phyloP scores from a whole-genome alignment of 2,113 vertebrate genomes.

The Pteronura brasiliensis region DNA sequence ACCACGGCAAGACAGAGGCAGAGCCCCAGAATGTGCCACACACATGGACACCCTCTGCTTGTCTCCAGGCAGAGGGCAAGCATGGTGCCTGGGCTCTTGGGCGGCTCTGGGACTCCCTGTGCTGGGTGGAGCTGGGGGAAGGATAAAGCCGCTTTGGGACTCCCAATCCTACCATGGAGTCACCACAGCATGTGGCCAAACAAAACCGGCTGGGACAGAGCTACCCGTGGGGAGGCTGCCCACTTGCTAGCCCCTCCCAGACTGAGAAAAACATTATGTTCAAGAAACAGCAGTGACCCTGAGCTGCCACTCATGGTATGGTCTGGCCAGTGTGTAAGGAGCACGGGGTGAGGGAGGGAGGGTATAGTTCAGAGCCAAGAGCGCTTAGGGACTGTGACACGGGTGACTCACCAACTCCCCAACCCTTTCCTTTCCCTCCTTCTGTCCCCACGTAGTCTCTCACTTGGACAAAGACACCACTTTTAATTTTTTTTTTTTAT shows the following conservation, averaged over 20 bases:
- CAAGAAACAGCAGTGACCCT: not conserved
- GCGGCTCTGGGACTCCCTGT: not conserved
- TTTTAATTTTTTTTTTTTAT: slow-evolving; percentile 80
- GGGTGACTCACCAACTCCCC: not conserved
- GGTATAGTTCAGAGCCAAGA: not conserved
- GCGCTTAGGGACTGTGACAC: not conserved
- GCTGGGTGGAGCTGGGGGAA: not conserved
- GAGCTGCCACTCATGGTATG: not conserved
- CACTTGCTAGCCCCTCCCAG: not conserved
- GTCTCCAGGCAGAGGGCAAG: not conserved
- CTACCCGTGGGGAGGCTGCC: not conserved
- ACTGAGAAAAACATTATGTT: not conserved
- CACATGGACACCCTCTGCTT: not conserved
- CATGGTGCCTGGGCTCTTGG: not conserved
- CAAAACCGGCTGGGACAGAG: not conserved
- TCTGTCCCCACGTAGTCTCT: not conserved
- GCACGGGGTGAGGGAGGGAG: accelerated
- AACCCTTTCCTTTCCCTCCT: not conserved
- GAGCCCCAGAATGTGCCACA: not conserved
- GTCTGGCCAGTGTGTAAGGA: not conserved
- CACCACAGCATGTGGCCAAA: not conserved
- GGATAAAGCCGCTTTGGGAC: not conserved
- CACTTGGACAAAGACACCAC: not conserved
- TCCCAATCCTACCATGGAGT: not conserved
- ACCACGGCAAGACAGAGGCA: not conserved